A percentile compares a stretch with the other conserved stretches of the same genome.
Evolutionary conservation across 2,113 vertebrate genomes (phyloP).

Genomic region (Hydropotes inermis): DNA sequence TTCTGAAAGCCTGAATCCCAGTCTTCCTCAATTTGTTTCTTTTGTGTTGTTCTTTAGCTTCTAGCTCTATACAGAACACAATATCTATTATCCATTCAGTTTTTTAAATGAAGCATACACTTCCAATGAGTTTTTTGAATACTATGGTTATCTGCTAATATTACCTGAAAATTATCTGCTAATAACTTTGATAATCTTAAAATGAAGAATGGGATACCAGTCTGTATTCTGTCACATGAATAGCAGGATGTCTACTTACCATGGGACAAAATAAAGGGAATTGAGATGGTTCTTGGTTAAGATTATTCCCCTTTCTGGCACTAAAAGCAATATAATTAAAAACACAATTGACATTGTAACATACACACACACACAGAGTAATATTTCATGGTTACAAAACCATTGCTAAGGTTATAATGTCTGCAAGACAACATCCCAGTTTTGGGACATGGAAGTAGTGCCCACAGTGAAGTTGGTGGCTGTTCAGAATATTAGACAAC

Average conservation of each 20-base stretch:
- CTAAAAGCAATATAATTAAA: conserved; percentile 17
- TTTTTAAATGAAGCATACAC: not conserved
- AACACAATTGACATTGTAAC: not conserved
- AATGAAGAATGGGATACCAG: not conserved
- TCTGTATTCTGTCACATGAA: not conserved
- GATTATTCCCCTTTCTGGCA: conserved; percentile 5
- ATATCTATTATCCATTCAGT: not conserved
- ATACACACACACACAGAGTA: not conserved
- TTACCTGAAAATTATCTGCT: conserved; percentile 10
- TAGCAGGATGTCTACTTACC: not conserved
- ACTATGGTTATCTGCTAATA: not conserved
- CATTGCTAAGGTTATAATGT: not conserved
- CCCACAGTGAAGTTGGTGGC: not conserved
- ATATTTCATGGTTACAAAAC: not conserved
- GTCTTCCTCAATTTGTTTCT: not conserved
- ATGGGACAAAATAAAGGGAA: not conserved
- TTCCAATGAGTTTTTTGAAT: not conserved
- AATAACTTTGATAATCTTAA: not conserved
- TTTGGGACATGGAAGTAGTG: not conserved
- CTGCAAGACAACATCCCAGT: not conserved
- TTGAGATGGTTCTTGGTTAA: not conserved
- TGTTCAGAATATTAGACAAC: not conserved
- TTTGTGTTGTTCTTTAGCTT: not conserved
- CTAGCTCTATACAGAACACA: not conserved
- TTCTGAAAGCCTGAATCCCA: conserved; percentile 19